phyloP scores from a whole-genome alignment of 2,113 vertebrate genomes.

The Leptodactylus fuscus region DNA sequence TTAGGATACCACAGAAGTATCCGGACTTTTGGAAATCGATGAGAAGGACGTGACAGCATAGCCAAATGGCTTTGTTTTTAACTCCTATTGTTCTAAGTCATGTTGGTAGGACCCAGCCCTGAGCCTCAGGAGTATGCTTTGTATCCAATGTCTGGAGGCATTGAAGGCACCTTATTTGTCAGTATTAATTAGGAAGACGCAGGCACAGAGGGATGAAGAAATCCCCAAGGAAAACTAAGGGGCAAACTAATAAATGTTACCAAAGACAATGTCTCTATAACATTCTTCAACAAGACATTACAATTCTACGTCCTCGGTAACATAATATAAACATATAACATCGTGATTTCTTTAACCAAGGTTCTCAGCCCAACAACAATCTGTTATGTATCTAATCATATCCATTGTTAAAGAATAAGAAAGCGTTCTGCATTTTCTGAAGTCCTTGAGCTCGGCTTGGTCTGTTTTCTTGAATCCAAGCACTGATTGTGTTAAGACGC shows the following conservation, averaged over 20 bases:
- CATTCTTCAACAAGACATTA: not conserved
- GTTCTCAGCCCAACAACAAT: not conserved
- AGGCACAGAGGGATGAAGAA: not conserved
- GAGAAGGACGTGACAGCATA: too few relatives aligned
- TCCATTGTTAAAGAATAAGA: constrained; percentile 21
- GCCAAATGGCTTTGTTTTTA: not conserved
- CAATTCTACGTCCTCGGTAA: not conserved
- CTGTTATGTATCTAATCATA: constrained; percentile 1
- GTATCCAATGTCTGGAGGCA: not conserved
- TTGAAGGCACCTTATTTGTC: not conserved
- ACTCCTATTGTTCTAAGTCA: not conserved
- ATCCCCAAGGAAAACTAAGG: not conserved
- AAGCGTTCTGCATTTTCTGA: constrained; percentile 15
- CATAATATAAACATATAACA: not conserved
- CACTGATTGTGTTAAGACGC: constrained; percentile 52
- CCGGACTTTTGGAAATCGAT: not conserved
- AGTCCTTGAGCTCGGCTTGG: not conserved
- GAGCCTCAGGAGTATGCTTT: not conserved
- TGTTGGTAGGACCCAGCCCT: not conserved
- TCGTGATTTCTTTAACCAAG: not conserved
- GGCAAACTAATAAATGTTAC: constrained; percentile 12
- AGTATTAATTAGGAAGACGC: not conserved
- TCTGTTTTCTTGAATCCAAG: constrained; percentile 14
- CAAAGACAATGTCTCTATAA: not conserved
- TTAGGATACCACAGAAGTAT: too few relatives aligned